Conservation (phyloP, 2,797 vertebrate genomes). For the Sternarchorhynchus goeldii region DNA sequence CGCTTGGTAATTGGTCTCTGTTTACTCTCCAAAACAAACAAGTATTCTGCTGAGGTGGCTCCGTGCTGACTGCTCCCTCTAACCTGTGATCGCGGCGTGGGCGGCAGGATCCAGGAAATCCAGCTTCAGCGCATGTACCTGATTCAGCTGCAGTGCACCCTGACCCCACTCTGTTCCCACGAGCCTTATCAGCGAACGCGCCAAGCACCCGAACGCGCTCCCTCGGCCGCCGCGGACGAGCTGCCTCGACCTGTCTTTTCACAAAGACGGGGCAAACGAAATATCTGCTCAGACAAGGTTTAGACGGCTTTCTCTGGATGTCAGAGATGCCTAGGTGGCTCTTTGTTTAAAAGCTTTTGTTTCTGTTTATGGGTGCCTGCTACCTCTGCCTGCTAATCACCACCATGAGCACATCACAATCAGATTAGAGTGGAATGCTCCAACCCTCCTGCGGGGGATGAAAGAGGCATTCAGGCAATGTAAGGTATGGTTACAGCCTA, state of each 20-base stretch:
- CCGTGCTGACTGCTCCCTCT: slow-evolving; percentile 50
- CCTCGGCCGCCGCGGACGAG: no score
- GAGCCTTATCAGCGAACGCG: slow-evolving; percentile 49
- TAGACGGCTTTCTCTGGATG: neutral
- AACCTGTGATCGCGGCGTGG: slow-evolving; percentile 56
- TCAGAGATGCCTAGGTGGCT: neutral
- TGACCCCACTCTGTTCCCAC: slow-evolving; percentile 50
- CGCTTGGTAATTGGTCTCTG: slow-evolving; percentile 60
- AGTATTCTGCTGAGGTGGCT: slow-evolving; percentile 55
- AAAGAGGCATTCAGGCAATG: slow-evolving; percentile 53
- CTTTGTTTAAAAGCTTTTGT: neutral
- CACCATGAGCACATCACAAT: slow-evolving; percentile 35
- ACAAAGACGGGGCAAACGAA: neutral
- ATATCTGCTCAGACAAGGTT: neutral
- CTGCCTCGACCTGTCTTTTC: neutral
- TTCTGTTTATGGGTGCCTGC: slow-evolving; percentile 15
- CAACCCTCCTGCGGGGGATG: slow-evolving; percentile 25
- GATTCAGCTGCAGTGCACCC: slow-evolving; percentile 44
- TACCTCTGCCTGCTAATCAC: slow-evolving; percentile 27
- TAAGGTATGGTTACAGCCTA: slow-evolving; percentile 42
- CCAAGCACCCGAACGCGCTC: slow-evolving; percentile 21
- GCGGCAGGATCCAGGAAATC: slow-evolving; percentile 39
- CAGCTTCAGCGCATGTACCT: slow-evolving; percentile 46
- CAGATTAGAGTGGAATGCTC: slow-evolving; percentile 52
- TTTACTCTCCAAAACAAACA: slow-evolving; percentile 67